Conservation (phyloP, 2,888 invertebrate species). For the Danaus chrysippus region DNA sequence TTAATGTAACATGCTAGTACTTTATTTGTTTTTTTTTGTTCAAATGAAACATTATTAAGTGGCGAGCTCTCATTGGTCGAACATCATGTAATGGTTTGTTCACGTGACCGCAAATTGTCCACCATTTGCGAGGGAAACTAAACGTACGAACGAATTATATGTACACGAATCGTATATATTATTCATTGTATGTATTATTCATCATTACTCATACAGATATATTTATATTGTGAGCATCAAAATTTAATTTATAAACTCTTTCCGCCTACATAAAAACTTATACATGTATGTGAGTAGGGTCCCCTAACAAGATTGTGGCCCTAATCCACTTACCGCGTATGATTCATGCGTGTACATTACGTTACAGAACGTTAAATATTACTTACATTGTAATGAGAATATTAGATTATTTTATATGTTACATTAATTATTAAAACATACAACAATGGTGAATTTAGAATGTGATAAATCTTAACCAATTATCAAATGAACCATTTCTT, state of each 20-base stretch:
- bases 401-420: neutral
- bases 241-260: conserved; percentile 4
- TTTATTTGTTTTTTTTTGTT: conserved; percentile 47
- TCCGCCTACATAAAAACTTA: conserved; percentile 8
- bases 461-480: neutral
- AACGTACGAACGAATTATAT: conserved; percentile 1
- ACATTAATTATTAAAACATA: neutral
- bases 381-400: neutral
- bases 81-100: conserved; percentile 65
- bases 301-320: conserved; percentile 64
- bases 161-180: neutral
- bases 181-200: neutral
- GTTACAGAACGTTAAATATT: conserved; percentile 7
- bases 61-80: conserved; percentile 64
- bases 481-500: neutral
- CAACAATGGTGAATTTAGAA: conserved; percentile 3
- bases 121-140: conserved; percentile 17
- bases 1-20: conserved; percentile 33
- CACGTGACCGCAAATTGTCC: conserved; percentile 75
- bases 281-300: conserved; percentile 65
- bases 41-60: conserved; percentile 70
- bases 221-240: neutral
- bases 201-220: neutral
- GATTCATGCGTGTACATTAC: conserved; percentile 60
- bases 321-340: conserved; percentile 69